Evolutionary conservation across 2,888 invertebrate genomes (phyloP).

Genomic region (Agrotis ipsilon): DNA sequence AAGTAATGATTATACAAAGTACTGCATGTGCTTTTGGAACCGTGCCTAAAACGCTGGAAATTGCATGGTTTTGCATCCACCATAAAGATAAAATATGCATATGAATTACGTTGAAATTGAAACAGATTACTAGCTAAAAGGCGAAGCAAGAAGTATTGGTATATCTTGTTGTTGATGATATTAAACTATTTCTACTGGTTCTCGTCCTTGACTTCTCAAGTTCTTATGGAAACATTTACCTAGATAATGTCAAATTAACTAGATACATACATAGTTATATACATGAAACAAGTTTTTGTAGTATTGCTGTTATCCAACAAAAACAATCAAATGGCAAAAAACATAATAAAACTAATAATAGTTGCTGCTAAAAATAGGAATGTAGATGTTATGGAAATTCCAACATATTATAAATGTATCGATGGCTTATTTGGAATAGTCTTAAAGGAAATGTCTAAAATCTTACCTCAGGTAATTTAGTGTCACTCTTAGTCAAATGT

Average conservation of each 20-base stretch:
- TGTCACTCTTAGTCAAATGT: constrained; percentile 83
- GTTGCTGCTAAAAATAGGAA: not conserved
- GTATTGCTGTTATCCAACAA: not conserved
- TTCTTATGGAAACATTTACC: constrained; percentile 6
- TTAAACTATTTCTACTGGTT: not conserved
- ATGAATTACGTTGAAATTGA: constrained; percentile 17
- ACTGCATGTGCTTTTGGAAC: constrained; percentile 44
- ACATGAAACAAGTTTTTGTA: not conserved
- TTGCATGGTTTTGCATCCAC: constrained; percentile 16
- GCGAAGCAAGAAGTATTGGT: not conserved
- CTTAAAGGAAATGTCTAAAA: not conserved
- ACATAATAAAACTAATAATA: not conserved
- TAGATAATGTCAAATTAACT: not conserved
- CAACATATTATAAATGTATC: too few relatives aligned
- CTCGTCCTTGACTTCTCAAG: not conserved
- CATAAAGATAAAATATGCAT: constrained; percentile 36
- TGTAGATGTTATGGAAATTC: not conserved
- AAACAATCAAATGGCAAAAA: not conserved
- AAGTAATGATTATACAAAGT: constrained; percentile 34
- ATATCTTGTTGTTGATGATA: not conserved
- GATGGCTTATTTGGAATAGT: too few relatives aligned
- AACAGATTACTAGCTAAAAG: constrained; percentile 8
- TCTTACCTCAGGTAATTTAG: constrained; percentile 79
- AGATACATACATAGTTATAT: too few relatives aligned
- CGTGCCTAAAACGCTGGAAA: constrained; percentile 40